These are phyloP conservation scores for Galerucella nymphaeae DNA, from an alignment of 2,888 invertebrate species.

Conservation along the genomic window DNA sequence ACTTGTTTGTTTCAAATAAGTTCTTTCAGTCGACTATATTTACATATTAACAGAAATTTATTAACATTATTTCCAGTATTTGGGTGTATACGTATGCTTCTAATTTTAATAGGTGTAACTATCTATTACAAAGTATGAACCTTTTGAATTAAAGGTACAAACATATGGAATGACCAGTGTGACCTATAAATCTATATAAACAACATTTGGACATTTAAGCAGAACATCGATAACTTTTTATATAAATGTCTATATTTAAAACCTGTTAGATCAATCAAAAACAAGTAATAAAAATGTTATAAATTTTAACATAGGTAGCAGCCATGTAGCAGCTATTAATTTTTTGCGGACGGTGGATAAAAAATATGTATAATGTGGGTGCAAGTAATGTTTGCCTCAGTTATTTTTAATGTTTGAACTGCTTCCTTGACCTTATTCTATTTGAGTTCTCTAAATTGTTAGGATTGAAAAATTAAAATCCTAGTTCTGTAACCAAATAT, in stretches of 20 bases:
- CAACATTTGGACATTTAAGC: background rate
- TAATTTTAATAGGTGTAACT: background rate
- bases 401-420: constrained; percentile 9
- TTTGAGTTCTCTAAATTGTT: background rate
- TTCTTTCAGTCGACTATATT: background rate
- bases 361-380: background rate
- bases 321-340: too few relatives aligned
- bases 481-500: too few relatives aligned
- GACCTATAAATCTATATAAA: background rate
- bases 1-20: background rate
- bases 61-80: background rate
- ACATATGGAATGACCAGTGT: background rate
- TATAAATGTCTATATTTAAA: background rate
- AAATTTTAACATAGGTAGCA: background rate
- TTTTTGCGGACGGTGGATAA: background rate
- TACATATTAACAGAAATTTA: background rate
- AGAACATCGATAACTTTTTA: background rate
- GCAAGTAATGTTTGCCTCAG: background rate
- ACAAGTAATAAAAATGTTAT: background rate
- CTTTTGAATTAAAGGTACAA: background rate
- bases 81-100: background rate
- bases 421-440: background rate
- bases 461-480: too few relatives aligned
- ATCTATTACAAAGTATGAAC: too few relatives aligned
- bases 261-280: background rate